phyloP scores from a whole-genome alignment of 2,113 vertebrate species.

The Clarias magur region DNA sequence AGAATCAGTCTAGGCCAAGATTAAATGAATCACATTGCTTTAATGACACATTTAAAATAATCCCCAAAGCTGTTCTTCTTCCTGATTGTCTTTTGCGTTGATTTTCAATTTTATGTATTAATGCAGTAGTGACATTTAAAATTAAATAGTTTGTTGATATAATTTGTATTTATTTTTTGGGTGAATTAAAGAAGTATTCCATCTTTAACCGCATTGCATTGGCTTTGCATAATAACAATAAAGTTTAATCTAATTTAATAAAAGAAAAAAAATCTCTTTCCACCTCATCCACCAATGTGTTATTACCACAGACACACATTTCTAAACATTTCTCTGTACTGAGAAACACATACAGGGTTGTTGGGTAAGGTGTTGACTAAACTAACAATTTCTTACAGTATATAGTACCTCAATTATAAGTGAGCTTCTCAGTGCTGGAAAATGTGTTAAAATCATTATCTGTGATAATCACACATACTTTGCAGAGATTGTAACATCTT shows the following conservation, averaged over 20 bases:
- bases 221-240: too few species aligned
- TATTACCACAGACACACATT: not conserved
- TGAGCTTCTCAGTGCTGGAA: not conserved
- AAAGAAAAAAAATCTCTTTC: not conserved
- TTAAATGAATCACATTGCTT: not conserved
- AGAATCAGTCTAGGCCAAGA: slow-evolving; percentile 29
- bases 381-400: not conserved
- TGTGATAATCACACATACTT: not conserved
- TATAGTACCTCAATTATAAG: not conserved
- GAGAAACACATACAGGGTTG: not conserved
- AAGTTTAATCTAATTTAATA: too few species aligned
- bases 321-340: not conserved
- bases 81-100: not conserved
- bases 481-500: not conserved
- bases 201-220: not conserved
- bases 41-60: slow-evolving; percentile 15
- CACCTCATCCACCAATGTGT: not conserved
- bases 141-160: not conserved
- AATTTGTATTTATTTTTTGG: not conserved
- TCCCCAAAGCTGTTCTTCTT: not conserved
- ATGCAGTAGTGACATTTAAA: not conserved
- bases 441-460: not conserved
- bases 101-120: not conserved
- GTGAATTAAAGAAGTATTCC: not conserved
- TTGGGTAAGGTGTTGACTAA: not conserved